Base-by-base conservation (phyloP, 2,113 vertebrate genomes). In the Balaeniceps rex region DNA sequence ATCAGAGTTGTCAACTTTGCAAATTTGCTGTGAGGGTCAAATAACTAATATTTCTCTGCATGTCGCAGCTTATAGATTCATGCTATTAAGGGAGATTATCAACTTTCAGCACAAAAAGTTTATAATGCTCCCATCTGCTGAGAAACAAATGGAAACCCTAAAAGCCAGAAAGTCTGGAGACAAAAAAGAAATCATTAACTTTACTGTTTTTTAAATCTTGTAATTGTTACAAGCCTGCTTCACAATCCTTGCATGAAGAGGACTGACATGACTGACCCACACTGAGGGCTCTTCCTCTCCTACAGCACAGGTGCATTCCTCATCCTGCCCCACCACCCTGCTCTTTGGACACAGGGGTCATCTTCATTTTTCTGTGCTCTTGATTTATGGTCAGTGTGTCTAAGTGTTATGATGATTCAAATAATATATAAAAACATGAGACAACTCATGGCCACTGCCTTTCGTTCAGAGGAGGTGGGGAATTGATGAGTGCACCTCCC, bases 11-110 rank as follows among this genome's bases (percentile, higher is more conserved):
- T 85, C 94, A 95, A 83, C 87, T 95, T 95, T 33, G 76, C 85
- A 95, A 95, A 96, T 96, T 95, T 93, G 86, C 79, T 93, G 60
- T 88, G 88, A 93, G 96, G 94, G 94, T 96, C 96, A 96, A 87
- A 94, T 76, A 94, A 95, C 84, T 95, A 92, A 90, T 96, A 97
- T 93, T 96, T 94, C 87, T 94, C 84, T 63, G 63, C 40, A 42
- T 87, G 94, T 80, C 11, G 0, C 63, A 94, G 78, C 66, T 79
- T 87, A 95, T 63, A 89, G 88, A 91, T 91, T 93, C 66, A 61
- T 79, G 81, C 54, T 91, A 87, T 87, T 94, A 94, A 82, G 25
- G 54, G 33, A 94, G 49, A 96, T 91, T 46, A 92, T 38, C 83
- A 90, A 94, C 75, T 91, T 95, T 77, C 49, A 83, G 49, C 49